Conservation (phyloP, 2,888 invertebrate species). For the Cerastis rubricosa region DNA sequence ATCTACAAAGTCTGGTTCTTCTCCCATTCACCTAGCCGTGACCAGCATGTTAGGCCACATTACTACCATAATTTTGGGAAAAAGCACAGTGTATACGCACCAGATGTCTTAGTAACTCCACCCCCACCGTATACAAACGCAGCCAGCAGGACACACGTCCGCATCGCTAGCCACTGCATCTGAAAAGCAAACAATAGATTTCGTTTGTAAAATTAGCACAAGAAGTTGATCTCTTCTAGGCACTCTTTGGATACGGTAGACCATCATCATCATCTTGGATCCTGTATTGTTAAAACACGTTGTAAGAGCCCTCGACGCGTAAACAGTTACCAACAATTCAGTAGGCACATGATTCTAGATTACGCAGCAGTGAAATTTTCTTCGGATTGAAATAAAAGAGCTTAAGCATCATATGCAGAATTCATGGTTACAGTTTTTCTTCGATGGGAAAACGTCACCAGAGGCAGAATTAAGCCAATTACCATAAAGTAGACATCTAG, state of each 20-base stretch:
- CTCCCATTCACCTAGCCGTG: not conserved
- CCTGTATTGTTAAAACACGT: not conserved
- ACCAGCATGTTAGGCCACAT: not conserved
- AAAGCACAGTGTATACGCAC: slow-evolving; percentile 61
- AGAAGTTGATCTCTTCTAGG: not conserved
- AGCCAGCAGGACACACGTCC: slow-evolving; percentile 65
- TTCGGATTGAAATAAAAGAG: not conserved
- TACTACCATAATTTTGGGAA: too few species aligned
- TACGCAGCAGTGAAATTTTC: not conserved
- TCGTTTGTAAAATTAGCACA: not conserved
- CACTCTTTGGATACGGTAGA: not conserved
- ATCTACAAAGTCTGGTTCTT: not conserved
- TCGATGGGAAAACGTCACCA: not conserved
- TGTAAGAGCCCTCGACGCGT: not conserved
- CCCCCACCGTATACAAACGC: slow-evolving; percentile 73
- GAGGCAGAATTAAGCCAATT: not conserved
- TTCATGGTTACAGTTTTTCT: not conserved
- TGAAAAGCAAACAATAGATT: slow-evolving; percentile 57
- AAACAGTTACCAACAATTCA: not conserved
- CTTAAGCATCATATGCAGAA: not conserved
- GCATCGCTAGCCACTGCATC: slow-evolving; percentile 74
- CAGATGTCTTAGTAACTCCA: slow-evolving; percentile 81
- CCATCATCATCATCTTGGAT: not conserved
- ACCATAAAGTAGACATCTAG: not conserved
- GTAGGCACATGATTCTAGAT: not conserved